Evolutionary conservation across 1,140 invertebrate species (phyloP), one percentile per base, ranked within the genome.

Genomic region (Macrotrachela quadricornifera): DNA sequence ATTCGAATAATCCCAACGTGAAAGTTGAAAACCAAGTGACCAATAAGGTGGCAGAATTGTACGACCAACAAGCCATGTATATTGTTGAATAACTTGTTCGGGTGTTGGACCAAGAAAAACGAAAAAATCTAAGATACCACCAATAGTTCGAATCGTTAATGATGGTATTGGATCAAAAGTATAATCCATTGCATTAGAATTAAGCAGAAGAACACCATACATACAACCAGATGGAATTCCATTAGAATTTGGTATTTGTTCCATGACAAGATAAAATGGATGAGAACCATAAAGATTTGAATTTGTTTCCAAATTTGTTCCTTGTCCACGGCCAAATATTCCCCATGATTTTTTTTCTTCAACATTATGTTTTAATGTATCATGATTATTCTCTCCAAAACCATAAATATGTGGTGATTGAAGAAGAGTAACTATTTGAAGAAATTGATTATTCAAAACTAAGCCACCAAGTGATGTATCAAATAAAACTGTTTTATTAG

Each of bases 1-100:
- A 37, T 55, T 59, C 16, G 51, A 46, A 54, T 68, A 66, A n/a
- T 68, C 67, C n/a, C 58, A 70, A n/a, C 79, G 76, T 69, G 80
- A 85, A 36, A 87, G 69, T 70, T 88, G 84, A 67, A 85, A 87
- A 14, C 84, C 84, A 1, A 88, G 74, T 1, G 78, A 71, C 85
- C 85, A 88, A 64, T 82, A 85, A 0, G 85, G 83, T 15, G 83
- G n/a, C n/a, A 74, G 60, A 77, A 77, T 16, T n/a, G 8, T 51
- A 16, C 30, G n/a, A n/a, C 83, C 83, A 49, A 87, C 74, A 12
- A 85, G 64, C 51, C 76, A 56, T 13, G 61, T 69, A 1, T 81
- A 79, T 64, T 85, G 83, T 64, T 84, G 80, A 36, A 73, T 65
- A 1, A 80, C 69, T n/a, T 84, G 79, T 47, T 81, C 75, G 0